Conservation (phyloP, 2,797 vertebrate species). For the Acipenser transmontanus region DNA sequence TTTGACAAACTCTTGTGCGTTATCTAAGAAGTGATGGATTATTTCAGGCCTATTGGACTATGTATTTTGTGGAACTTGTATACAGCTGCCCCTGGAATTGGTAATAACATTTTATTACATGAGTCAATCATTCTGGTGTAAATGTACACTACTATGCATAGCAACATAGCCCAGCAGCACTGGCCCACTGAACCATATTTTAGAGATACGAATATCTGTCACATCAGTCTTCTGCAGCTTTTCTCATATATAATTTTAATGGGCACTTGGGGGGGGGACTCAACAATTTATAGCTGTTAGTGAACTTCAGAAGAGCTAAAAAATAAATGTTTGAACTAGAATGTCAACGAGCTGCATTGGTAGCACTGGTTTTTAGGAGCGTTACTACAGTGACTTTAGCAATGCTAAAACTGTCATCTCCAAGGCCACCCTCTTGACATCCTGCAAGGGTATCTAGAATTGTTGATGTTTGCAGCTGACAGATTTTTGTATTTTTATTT, state of each 20-base stretch:
- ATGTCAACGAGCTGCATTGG: neutral
- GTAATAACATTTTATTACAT: no score
- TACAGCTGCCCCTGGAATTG: no score
- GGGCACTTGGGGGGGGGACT: slow-evolving; percentile 16
- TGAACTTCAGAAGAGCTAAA: slow-evolving; percentile 32
- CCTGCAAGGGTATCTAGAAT: slow-evolving; percentile 10
- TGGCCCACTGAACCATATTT: no score
- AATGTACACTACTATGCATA: no score
- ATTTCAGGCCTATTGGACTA: no score
- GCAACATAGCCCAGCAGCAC: no score
- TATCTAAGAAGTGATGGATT: no score
- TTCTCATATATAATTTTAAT: slow-evolving; percentile 59
- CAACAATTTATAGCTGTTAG: slow-evolving; percentile 40
- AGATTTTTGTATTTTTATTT: slow-evolving; percentile 10
- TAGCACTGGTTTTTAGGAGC: slow-evolving; percentile 18
- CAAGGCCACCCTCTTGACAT: slow-evolving; percentile 12
- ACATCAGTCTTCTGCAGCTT: slow-evolving; percentile 39
- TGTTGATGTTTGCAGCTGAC: slow-evolving; percentile 11
- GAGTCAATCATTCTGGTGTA: no score
- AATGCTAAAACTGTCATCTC: slow-evolving; percentile 19
- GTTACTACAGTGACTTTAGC: slow-evolving; percentile 15
- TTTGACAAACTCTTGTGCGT: no score
- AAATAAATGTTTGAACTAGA: slow-evolving; percentile 34
- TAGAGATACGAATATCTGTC: no score
- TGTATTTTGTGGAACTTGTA: no score